Evolutionary conservation across 2,888 invertebrate genomes (phyloP), one percentile per base, ranked within the genome.

Genomic region (Noctua janthina): DNA sequence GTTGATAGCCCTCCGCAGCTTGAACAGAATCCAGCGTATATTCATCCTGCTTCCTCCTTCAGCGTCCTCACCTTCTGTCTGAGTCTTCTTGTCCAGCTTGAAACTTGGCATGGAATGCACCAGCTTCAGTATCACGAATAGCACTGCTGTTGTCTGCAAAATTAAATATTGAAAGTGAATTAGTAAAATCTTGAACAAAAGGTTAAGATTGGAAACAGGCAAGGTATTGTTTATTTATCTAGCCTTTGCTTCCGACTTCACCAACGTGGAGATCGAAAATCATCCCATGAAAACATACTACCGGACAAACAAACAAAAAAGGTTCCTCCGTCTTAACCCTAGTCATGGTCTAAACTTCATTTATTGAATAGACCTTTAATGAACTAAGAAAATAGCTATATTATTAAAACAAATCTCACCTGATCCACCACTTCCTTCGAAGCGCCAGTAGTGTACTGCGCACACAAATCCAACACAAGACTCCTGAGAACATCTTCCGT

Each of bases 391-490:
- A 43, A 23, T 67, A 13, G 23, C 43, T 13, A 43, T 2, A n/a
- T 43, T 2, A 67, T n/a, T 17, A 68, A 80, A 56, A 76, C 20
- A 2, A 17, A 69, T 35, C 92, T 89, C 79, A 97, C 98, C 95
- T 98, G 98, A 90, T 98, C 98, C 3, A 98, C 98, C 92, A 99
- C 97, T 82, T 98, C 98, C 80, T 97, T 97, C 0, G 98, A 97
- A n/a, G 98, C 97, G 81, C 97, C 97, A 0, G 98, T 97, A 64
- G 97, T 97, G 70, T 98, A 97, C 92, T 98, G 98, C 23, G 98
- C 98, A 88, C 98, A 98, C 79, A 98, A 95, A 96, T 99, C 98
- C 84, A 98, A 94, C 6, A 98, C 97, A 74, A 99, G 94, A 88
- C 98, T 98, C 91, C 97, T 98, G 3, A 98, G 91, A 15, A 97